Evolutionary conservation across 2,888 invertebrate genomes (phyloP).

Genomic region (Doris montereyensis): DNA sequence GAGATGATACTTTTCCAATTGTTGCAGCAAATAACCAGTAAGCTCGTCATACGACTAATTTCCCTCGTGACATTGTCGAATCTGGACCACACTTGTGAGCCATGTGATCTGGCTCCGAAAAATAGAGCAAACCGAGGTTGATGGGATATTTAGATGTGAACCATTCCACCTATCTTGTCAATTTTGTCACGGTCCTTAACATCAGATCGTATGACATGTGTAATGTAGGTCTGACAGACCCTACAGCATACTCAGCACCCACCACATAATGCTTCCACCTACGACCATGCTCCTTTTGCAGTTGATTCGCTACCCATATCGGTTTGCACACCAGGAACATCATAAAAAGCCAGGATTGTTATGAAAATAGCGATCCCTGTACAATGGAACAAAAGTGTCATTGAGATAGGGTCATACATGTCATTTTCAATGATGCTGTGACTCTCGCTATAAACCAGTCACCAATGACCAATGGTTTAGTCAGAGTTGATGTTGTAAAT

Average conservation of each 20-base stretch:
- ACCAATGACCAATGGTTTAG: constrained; percentile 84
- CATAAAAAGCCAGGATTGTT: constrained; percentile 74
- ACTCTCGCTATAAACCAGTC: constrained; percentile 78
- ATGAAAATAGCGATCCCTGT: constrained; percentile 8
- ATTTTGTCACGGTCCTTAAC: constrained; percentile 58
- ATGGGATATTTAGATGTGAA: constrained; percentile 76
- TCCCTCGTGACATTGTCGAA: constrained; percentile 73
- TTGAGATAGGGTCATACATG: constrained; percentile 76
- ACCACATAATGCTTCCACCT: constrained; percentile 84
- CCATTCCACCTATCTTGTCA: constrained; percentile 65
- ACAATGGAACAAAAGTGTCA: constrained; percentile 50
- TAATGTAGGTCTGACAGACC: constrained; percentile 53
- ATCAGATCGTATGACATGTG: constrained; percentile 49
- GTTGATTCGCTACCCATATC: constrained; percentile 75
- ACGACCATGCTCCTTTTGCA: constrained; percentile 75
- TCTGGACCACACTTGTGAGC: constrained; percentile 78
- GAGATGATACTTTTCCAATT: constrained; percentile 76
- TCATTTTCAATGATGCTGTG: constrained; percentile 81
- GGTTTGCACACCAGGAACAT: constrained; percentile 69
- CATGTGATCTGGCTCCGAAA: constrained; percentile 80
- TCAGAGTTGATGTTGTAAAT: constrained; percentile 79
- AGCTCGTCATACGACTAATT: constrained; percentile 73
- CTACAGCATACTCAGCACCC: constrained; percentile 76
- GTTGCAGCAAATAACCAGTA: constrained; percentile 75
- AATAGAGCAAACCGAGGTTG: constrained; percentile 81